These are phyloP conservation scores for Andrena bicolor DNA, from an alignment of 2,888 invertebrate genomes.

Conservation along the genomic window DNA sequence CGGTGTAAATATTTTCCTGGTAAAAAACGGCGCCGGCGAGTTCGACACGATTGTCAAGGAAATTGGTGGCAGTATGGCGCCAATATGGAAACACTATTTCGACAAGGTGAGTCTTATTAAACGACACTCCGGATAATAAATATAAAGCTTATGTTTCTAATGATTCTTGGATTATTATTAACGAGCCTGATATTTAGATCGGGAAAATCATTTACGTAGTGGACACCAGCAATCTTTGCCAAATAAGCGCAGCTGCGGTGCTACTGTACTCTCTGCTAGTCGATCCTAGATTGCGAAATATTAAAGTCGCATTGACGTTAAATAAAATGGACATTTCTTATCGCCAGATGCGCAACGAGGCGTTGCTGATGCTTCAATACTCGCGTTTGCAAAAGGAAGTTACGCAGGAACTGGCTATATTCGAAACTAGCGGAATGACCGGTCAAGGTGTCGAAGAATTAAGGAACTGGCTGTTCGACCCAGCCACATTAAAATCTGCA, in stretches of 20 bases:
- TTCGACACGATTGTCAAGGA: slow-evolving; percentile 89
- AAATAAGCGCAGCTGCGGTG: slow-evolving; percentile 94
- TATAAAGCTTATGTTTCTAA: too few relatives aligned
- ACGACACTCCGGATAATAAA: not conserved
- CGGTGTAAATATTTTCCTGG: slow-evolving; percentile 91
- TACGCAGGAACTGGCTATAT: slow-evolving; percentile 88
- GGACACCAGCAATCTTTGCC: slow-evolving; percentile 94
- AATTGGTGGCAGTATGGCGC: slow-evolving; percentile 93
- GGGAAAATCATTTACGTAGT: slow-evolving; percentile 91
- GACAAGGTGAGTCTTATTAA: slow-evolving; percentile 83
- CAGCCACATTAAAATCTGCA: slow-evolving; percentile 67
- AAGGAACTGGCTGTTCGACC: slow-evolving; percentile 87
- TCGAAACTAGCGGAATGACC: slow-evolving; percentile 91
- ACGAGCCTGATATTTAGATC: slow-evolving; percentile 64
- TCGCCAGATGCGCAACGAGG: slow-evolving; percentile 94
- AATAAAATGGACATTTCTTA: slow-evolving; percentile 95
- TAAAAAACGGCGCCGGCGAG: slow-evolving; percentile 86
- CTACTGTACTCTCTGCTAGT: slow-evolving; percentile 91
- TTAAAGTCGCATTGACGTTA: slow-evolving; percentile 89
- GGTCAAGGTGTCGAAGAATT: slow-evolving; percentile 90
- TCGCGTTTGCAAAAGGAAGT: slow-evolving; percentile 90
- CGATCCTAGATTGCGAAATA: slow-evolving; percentile 89
- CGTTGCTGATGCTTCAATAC: slow-evolving; percentile 92
- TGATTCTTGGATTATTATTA: too few relatives aligned
- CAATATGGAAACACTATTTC: slow-evolving; percentile 93